A percentile compares a stretch with the other conserved stretches of the same genome.
Conservation (phyloP, 2,113 vertebrate genomes). For the Cavia aperea region DNA sequence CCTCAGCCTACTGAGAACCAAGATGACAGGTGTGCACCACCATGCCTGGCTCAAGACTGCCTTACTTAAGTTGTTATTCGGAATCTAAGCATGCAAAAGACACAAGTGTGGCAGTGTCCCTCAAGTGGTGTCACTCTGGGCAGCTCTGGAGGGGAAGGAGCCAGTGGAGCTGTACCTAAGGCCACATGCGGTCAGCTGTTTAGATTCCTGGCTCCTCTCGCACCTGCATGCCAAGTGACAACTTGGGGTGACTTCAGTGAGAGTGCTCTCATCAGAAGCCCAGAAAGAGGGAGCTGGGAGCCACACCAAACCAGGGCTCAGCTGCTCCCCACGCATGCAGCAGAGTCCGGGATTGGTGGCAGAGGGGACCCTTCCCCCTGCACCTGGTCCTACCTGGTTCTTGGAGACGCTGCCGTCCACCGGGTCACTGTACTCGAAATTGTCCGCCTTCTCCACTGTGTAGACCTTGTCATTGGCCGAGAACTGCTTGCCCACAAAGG, state of each 20-base stretch:
- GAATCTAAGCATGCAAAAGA: not conserved
- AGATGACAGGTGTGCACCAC: not conserved
- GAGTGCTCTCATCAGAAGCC: not conserved
- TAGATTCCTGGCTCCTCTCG: not conserved
- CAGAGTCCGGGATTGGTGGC: not conserved
- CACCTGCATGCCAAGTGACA: not conserved
- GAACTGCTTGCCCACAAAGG: conserved; percentile 90
- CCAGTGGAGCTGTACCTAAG: not conserved
- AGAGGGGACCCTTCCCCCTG: not conserved
- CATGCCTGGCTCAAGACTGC: not conserved
- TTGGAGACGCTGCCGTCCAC: conserved; percentile 94
- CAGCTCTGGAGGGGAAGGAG: not conserved
- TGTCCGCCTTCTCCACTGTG: conserved; percentile 89
- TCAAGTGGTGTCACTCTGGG: not conserved
- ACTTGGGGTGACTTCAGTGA: not conserved
- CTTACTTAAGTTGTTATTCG: not conserved
- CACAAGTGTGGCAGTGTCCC: not conserved
- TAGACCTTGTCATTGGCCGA: conserved; percentile 89
- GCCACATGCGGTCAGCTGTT: not conserved
- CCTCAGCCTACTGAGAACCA: not conserved
- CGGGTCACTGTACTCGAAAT: conserved; percentile 94
- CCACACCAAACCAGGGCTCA: not conserved
- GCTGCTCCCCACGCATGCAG: not conserved
- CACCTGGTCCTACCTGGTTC: conserved; percentile 86
- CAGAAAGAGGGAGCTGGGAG: not conserved